Evolutionary conservation across 35 echinoderm and acorn worm species (phyloP).

Genomic region (Heliocidaris tuberculata): DNA sequence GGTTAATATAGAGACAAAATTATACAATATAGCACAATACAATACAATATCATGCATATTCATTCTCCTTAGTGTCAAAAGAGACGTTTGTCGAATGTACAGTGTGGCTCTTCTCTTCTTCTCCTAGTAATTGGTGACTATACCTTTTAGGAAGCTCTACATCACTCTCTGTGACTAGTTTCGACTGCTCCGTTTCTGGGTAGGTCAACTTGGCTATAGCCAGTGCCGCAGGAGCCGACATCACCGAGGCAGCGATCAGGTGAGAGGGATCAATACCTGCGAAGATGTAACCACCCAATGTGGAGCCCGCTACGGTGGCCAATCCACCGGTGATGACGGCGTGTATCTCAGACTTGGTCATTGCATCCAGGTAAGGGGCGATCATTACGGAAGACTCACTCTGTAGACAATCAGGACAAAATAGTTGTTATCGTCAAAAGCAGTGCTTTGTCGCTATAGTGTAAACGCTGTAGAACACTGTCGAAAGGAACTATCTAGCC

Average conservation of each 20-base stretch:
- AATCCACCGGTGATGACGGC: conserved; percentile 62
- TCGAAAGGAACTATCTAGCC: too few species aligned
- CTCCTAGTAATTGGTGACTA: not conserved
- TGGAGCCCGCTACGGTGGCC: conserved; percentile 58
- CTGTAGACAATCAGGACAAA: not conserved
- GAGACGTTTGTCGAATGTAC: too few species aligned
- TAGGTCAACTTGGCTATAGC: conserved; percentile 62
- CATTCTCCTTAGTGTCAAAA: too few species aligned
- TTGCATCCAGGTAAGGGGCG: conserved; percentile 29
- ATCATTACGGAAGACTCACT: not conserved
- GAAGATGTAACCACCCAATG: conserved; percentile 55
- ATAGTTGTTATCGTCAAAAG: too few species aligned
- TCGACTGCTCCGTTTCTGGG: conserved; percentile 56
- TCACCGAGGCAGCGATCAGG: conserved; percentile 66
- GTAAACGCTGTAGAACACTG: too few species aligned
- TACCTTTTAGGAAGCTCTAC: conserved; percentile 62
- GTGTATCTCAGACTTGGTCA: conserved; percentile 62
- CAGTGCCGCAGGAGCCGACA: conserved; percentile 63
- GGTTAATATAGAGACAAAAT: too few species aligned
- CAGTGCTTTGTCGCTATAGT: too few species aligned
- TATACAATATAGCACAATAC: too few species aligned
- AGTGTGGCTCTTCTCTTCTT: too few species aligned
- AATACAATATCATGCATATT: too few species aligned
- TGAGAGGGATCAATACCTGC: conserved; percentile 53
- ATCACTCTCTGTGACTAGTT: conserved; percentile 20